Base-by-base conservation (phyloP, 2,113 vertebrate species). In the Nyctibius bracteatus region DNA sequence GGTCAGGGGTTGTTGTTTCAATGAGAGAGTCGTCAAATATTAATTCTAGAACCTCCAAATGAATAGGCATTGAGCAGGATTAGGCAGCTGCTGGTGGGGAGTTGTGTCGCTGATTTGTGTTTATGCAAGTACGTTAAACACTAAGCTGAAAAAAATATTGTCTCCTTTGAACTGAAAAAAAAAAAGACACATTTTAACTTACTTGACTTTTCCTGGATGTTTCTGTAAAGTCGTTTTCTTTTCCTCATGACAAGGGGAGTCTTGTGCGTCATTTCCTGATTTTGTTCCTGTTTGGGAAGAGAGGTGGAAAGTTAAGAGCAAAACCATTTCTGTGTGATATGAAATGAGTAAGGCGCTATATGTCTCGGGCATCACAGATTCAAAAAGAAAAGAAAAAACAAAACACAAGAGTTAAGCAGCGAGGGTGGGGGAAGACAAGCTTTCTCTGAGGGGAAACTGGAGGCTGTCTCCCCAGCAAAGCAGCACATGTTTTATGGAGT, bases 21-120 rank as follows among this genome's bases (percentile, higher is more conserved):
- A 98, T 98, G 98, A 98, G 98, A 98, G 96, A 97, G 96, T 98
- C 98, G 96, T 98, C 98, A 99, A 98, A 99, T 98, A 98, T 98
- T 98, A 98, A 98, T 98, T 98, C 98, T 98, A 97, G 97, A 98
- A 98, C 82, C 86, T 98, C 95, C 97, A 97, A 97, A 98, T 97
- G 98, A 98, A 98, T 97, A 97, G 97, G 94, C 97, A 97, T 96
- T 97, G 98, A 97, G 93, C 91, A 74, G 95, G 98, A 98, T 98
- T 98, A 98, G 95, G 92, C 70, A 92, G 96, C 95, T 98, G 97
- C 93, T 97, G 96, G 94, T 97, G 96, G 95, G 96, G 86, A n/a
- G 68, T 95, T 96, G 92, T 96, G 95, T 96, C 78, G 59, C 95
- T 98, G 97, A 98, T 98, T 98, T 97, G 97, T 98, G 97, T 96